phyloP scores from a whole-genome alignment of 2,113 vertebrate species.

The Chaetura pelagica region DNA sequence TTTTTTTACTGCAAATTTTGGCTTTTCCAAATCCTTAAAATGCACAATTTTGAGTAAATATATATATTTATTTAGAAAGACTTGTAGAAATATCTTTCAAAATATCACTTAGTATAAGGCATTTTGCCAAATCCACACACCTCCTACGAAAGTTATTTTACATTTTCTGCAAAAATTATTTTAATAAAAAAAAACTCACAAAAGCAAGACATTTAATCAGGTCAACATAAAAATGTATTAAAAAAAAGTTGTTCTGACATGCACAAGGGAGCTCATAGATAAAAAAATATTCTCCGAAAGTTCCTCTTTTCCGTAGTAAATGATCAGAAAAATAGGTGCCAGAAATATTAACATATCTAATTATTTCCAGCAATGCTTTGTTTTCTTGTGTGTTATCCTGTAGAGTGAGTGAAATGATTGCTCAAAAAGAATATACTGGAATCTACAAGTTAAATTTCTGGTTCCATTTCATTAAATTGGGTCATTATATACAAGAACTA shows the following conservation, averaged over 20 bases:
- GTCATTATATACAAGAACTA: not conserved
- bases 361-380: not conserved
- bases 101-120: not conserved
- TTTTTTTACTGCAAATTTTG: not conserved
- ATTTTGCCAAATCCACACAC: not conserved
- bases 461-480: not conserved
- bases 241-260: not conserved
- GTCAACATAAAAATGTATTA: not conserved
- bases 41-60: not conserved
- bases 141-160: not conserved
- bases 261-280: not conserved
- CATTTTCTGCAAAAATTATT: not conserved
- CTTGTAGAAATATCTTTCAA: not conserved
- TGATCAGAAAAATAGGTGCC: not conserved
- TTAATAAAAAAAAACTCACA: not conserved
- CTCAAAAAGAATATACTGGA: not conserved
- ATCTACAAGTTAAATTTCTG: not conserved
- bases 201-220: not conserved
- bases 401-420: not conserved
- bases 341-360: not conserved
- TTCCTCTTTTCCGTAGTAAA: not conserved
- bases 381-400: not conserved
- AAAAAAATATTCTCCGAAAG: not conserved
- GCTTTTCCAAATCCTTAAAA: not conserved
- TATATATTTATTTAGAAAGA: not conserved